A percentile compares a stretch with the other conserved stretches of the same genome.
Conservation (phyloP, 2,888 invertebrate genomes). For the Cremastinae sp. region DNA sequence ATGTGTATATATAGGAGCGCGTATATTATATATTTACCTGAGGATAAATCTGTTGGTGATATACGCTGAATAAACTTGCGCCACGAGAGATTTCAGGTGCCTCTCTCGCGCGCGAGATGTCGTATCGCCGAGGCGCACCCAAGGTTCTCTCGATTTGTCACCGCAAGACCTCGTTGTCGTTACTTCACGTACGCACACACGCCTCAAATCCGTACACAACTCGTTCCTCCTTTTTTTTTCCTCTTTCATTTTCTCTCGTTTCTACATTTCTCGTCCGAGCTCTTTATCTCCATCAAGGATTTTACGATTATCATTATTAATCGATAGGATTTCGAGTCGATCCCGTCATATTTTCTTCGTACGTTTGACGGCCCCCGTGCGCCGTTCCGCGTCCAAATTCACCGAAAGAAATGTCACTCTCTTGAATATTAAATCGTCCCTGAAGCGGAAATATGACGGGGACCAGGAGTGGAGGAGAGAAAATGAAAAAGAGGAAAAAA, state of each 20-base stretch:
- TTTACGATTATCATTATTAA: constrained; percentile 14
- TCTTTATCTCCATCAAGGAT: constrained; percentile 3
- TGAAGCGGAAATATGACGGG: constrained; percentile 39
- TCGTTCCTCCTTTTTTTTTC: not conserved
- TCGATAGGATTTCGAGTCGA: constrained; percentile 3
- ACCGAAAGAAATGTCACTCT: constrained; percentile 41
- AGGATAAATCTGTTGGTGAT: constrained; percentile 45
- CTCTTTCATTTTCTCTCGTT: constrained; percentile 6
- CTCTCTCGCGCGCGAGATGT: constrained; percentile 49
- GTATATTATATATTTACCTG: constrained; percentile 35
- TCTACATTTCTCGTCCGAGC: not conserved
- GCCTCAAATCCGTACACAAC: constrained; percentile 6
- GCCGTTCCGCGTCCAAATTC: constrained; percentile 17
- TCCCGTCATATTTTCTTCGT: constrained; percentile 15
- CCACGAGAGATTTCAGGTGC: constrained; percentile 34
- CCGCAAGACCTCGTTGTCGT: constrained; percentile 68
- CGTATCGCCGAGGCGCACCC: constrained; percentile 68
- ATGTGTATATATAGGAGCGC: too few species aligned
- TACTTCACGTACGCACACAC: constrained; percentile 33
- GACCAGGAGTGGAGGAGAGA: constrained; percentile 22
- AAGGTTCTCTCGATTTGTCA: constrained; percentile 74
- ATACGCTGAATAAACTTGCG: constrained; percentile 53
- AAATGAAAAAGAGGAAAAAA: constrained; percentile 38
- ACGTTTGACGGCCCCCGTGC: not conserved
- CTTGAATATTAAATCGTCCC: constrained; percentile 55